Evolutionary conservation across 2,797 vertebrate species (phyloP), one percentile per base, ranked within the genome.

Genomic region (Nannoperca australis): DNA sequence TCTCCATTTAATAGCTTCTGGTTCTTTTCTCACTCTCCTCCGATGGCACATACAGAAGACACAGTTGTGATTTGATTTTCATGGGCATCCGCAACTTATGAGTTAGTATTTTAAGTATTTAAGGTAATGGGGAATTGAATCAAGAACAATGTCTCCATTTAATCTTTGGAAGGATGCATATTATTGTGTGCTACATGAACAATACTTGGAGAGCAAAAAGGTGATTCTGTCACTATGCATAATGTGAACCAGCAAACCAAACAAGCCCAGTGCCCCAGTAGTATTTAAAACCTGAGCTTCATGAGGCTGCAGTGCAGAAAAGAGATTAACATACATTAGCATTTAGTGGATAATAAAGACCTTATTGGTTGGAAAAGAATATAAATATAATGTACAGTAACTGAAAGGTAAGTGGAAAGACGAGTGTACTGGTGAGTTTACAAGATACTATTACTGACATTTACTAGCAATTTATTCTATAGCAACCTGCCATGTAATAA

Each of bases 1-100:
- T 92, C 70, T 91, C 82, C 20, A 56, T 88, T 89, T 83, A 88
- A 90, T 86, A 84, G 73, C 83, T 81, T 54, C 79, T 85, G 79
- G 64, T 87, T 70, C 47, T 78, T 87, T 90, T 89, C 84, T 87
- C 87, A 85, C 72, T 90, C 72, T 75, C 60, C 76, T 85, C 79
- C 15, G 30, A 63, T 84, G 81, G 77, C 78, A 85, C 76, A 78
- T 90, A 73, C 82, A 87, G 67, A 77, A 82, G 75, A 89, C 64
- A 68, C 68, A 86, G 55, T 10, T 53, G 54, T 68, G 56, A 72
- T 79, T 88, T 83, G 71, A 81, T 77, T 88, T 82, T 70, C 66
- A 36, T 40, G 12, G 73, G 53, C 80, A 49, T 63, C 73, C 56
- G 32, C 78, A 72, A 81, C 42, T 56, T 65, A 67, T 69, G 66